Evolutionary conservation across 2,888 invertebrate genomes (phyloP).

Genomic region (Drosophila flavopinicola): DNA sequence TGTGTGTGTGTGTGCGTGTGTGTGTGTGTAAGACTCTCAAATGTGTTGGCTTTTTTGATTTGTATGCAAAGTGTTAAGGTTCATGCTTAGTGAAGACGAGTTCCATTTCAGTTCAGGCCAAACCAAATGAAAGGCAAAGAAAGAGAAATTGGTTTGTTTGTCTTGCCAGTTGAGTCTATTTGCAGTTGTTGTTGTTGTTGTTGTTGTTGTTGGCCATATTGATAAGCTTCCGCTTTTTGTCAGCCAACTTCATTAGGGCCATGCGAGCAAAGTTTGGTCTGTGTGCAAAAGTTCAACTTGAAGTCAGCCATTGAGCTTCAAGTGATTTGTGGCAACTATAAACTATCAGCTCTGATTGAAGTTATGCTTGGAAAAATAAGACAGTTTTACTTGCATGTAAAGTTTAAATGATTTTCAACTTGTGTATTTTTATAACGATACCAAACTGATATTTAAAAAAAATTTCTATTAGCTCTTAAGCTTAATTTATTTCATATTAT

Average conservation of each 20-base stretch:
- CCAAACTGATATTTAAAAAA: not conserved
- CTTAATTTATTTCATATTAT: too few species aligned
- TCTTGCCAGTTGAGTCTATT: slow-evolving; percentile 55
- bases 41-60: slow-evolving; percentile 64
- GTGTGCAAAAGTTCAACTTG: slow-evolving; percentile 27
- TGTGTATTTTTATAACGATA: too few species aligned
- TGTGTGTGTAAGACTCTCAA: slow-evolving; percentile 26
- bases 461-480: too few species aligned
- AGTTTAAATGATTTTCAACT: too few species aligned
- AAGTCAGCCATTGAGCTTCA: slow-evolving; percentile 39
- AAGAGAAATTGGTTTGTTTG: slow-evolving; percentile 62
- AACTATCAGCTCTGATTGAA: slow-evolving; percentile 22
- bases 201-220: slow-evolving; percentile 72
- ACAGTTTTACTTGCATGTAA: too few species aligned
- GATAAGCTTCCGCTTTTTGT: slow-evolving; percentile 64
- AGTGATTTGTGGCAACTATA: slow-evolving; percentile 37
- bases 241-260: slow-evolving; percentile 62
- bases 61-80: slow-evolving; percentile 76
- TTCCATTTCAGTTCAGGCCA: slow-evolving; percentile 66
- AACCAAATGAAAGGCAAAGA: slow-evolving; percentile 6
- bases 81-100: slow-evolving; percentile 58
- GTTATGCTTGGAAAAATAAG: not conserved
- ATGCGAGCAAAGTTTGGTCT: slow-evolving; percentile 56
- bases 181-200: slow-evolving; percentile 65
- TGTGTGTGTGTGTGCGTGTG: slow-evolving; percentile 9